Conservation (phyloP, 2,113 vertebrate genomes). For the Litocranius walleri region DNA sequence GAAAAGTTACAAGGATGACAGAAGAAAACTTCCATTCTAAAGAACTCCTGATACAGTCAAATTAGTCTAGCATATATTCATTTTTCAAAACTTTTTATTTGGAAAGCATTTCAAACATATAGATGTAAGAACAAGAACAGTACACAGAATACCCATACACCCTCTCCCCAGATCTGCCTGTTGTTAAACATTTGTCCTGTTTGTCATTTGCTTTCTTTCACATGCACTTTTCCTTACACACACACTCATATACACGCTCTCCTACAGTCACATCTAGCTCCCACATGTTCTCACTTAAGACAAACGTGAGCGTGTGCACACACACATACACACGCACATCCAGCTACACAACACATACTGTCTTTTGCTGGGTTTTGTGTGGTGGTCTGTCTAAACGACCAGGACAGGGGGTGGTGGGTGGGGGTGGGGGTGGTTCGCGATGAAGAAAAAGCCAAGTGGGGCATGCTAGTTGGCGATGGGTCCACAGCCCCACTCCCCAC, state of each 20-base stretch:
- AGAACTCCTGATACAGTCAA: not conserved
- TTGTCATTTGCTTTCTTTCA: not conserved
- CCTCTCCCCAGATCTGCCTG: not conserved
- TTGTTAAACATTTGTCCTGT: not conserved
- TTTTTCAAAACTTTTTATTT: slow-evolving; percentile 5
- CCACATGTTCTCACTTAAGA: not conserved
- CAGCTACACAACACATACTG: not conserved
- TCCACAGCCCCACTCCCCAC: not conserved
- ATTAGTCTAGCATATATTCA: not conserved
- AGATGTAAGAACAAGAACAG: not conserved
- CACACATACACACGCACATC: too few species aligned
- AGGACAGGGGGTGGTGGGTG: not conserved
- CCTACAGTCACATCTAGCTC: not conserved
- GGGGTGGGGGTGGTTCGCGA: not conserved
- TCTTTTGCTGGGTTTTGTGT: not conserved
- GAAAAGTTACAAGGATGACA: not conserved
- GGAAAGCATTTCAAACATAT: slow-evolving; percentile 19
- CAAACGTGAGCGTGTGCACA: not conserved
- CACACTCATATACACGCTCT: not conserved
- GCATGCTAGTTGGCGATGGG: not conserved
- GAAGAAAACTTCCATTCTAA: not conserved
- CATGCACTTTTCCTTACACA: not conserved
- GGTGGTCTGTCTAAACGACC: not conserved
- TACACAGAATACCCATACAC: not conserved
- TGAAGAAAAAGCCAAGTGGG: too few species aligned